These are phyloP conservation scores for Melanargia galathea DNA, from an alignment of 2,888 invertebrate species.

Conservation along the genomic window DNA sequence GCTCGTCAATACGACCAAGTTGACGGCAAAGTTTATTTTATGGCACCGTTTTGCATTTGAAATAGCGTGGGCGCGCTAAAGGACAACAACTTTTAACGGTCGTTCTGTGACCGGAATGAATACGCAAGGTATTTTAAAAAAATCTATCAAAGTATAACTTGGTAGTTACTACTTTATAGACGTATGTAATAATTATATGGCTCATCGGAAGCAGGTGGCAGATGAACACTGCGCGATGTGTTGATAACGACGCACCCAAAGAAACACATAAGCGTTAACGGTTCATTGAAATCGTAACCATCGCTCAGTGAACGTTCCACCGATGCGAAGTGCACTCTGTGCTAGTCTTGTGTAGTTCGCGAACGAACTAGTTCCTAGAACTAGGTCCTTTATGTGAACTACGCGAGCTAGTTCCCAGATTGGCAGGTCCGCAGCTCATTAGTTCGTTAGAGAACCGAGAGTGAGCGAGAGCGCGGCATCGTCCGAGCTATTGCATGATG, in stretches of 20 bases:
- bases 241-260: conserved; percentile 66
- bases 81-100: conserved; percentile 58
- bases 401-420: too few species aligned
- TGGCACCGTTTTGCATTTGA: conserved; percentile 27
- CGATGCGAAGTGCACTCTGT: conserved; percentile 37
- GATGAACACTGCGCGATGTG: conserved; percentile 62
- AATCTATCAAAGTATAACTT: conserved; percentile 38
- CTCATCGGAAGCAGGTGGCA: conserved; percentile 38
- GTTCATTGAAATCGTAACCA: conserved; percentile 78
- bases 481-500: too few species aligned
- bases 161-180: conserved; percentile 12
- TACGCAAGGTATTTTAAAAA: conserved; percentile 50
- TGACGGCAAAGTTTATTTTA: conserved; percentile 18
- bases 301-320: background rate
- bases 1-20: background rate
- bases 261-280: conserved; percentile 77
- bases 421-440: too few species aligned
- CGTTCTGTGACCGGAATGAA: conserved; percentile 56
- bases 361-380: too few species aligned
- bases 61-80: conserved; percentile 63
- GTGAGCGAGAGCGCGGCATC: too few species aligned
- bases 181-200: conserved; percentile 12
- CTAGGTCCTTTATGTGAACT: too few species aligned
- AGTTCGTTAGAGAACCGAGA: too few species aligned
- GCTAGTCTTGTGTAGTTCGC: too few species aligned